Evolutionary conservation across 2,797 vertebrate species (phyloP).

Genomic region (Squalus acanthias): DNA sequence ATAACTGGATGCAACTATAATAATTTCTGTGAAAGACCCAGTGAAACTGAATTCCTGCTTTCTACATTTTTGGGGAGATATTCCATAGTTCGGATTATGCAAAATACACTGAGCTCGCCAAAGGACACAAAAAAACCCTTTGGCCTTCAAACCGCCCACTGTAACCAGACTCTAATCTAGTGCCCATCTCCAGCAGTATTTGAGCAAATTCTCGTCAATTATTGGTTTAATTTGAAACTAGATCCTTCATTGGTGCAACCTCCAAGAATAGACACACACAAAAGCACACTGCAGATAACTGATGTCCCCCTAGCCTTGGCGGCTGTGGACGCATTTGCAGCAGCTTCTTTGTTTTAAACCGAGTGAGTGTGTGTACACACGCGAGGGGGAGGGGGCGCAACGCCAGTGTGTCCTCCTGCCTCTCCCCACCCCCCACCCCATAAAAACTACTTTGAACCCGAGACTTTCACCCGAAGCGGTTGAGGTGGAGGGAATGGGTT

Average conservation of each 20-base stretch:
- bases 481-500: neutral
- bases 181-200: neutral
- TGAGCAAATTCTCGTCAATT: neutral
- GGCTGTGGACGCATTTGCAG: conserved; percentile 14
- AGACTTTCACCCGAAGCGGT: neutral
- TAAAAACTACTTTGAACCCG: neutral
- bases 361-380: neutral
- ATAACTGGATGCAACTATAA: too few relatives aligned
- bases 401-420: neutral
- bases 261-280: neutral
- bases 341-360: conserved; percentile 19
- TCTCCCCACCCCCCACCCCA: neutral
- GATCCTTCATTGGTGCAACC: neutral
- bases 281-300: neutral
- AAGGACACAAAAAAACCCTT: neutral
- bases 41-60: neutral
- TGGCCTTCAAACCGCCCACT: neutral
- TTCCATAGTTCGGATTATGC: neutral
- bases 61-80: neutral
- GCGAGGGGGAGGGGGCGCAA: neutral
- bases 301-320: neutral
- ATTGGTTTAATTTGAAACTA: neutral
- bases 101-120: neutral
- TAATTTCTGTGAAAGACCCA: neutral
- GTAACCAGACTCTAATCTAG: neutral